Evolutionary conservation across 1,140 invertebrate genomes (phyloP).

Genomic region (Drosophila truncata): DNA sequence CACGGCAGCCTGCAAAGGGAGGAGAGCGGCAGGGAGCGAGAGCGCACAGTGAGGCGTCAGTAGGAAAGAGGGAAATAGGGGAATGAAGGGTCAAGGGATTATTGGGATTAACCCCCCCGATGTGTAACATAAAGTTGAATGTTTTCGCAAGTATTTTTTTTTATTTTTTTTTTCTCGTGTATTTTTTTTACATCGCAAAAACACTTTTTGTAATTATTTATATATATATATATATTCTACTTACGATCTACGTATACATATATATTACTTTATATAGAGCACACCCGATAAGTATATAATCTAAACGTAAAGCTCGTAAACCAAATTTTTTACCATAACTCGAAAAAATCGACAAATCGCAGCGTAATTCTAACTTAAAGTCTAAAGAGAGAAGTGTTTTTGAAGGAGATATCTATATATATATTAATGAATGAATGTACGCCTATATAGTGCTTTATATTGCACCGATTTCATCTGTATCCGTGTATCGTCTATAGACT

Average conservation of each 20-base stretch:
- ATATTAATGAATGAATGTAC: too few species aligned
- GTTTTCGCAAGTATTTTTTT: conserved; percentile 46
- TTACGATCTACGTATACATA: conserved; percentile 7
- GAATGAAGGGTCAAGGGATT: not conserved
- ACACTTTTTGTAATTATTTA: conserved; percentile 62
- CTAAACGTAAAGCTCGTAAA: conserved; percentile 62
- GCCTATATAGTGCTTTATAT: conserved; percentile 19
- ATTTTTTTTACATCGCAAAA: conserved; percentile 29
- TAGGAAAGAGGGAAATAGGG: conserved; percentile 12
- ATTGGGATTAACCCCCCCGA: not conserved
- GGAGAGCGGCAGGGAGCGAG: conserved; percentile 80
- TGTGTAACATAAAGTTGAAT: conserved; percentile 28
- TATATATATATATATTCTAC: conserved; percentile 33
- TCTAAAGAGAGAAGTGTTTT: conserved; percentile 53
- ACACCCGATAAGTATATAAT: conserved; percentile 40
- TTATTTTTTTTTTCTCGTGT: not conserved
- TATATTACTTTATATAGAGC: conserved; percentile 30
- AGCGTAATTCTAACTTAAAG: conserved; percentile 69
- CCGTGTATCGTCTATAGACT: conserved; percentile 13
- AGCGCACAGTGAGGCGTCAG: conserved; percentile 79
- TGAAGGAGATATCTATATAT: conserved; percentile 12
- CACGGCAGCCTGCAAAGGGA: conserved; percentile 80
- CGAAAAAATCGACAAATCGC: conserved; percentile 23
- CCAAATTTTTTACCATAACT: conserved; percentile 68
- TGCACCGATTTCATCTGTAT: conserved; percentile 32